phyloP scores from a whole-genome alignment of 2,797 vertebrate genomes.

The Lerista edwardsae region DNA sequence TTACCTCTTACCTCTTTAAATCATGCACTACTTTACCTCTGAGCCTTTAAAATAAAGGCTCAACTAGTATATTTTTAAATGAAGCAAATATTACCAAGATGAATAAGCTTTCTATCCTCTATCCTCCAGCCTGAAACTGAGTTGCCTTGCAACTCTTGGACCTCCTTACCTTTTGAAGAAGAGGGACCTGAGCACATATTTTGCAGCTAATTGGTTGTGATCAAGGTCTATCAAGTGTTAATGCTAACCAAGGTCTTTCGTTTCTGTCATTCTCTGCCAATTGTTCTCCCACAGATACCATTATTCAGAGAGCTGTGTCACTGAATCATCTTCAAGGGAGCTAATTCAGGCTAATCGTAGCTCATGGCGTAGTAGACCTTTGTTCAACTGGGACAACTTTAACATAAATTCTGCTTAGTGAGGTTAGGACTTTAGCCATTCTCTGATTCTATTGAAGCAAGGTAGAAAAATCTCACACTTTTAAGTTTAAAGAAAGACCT shows the following conservation, averaged over 20 bases:
- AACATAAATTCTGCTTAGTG: slow-evolving; percentile 34
- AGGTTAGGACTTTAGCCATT: slow-evolving; percentile 15
- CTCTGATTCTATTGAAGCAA: slow-evolving; percentile 1
- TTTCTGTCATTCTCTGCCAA: neutral
- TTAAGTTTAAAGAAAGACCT: slow-evolving; percentile 12
- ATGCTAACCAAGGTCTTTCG: neutral
- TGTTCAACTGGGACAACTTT: slow-evolving; percentile 7
- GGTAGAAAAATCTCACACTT: slow-evolving; percentile 13
- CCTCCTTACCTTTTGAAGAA: too few species aligned
- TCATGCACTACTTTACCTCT: too few species aligned
- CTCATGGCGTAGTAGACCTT: neutral
- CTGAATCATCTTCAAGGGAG: slow-evolving; percentile 10
- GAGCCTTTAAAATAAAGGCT: too few species aligned
- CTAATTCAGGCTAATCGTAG: slow-evolving; percentile 10
- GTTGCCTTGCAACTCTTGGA: too few species aligned
- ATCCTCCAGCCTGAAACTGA: too few species aligned
- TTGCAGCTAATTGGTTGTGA: neutral
- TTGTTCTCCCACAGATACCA: neutral
- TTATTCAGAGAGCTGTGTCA: neutral
- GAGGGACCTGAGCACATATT: too few species aligned
- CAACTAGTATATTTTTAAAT: too few species aligned
- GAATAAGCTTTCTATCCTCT: too few species aligned
- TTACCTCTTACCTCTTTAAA: too few species aligned
- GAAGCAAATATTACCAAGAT: too few species aligned
- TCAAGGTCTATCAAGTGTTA: neutral